phyloP scores from a whole-genome alignment of 2,888 invertebrate genomes.

The Synergus umbraculus region DNA sequence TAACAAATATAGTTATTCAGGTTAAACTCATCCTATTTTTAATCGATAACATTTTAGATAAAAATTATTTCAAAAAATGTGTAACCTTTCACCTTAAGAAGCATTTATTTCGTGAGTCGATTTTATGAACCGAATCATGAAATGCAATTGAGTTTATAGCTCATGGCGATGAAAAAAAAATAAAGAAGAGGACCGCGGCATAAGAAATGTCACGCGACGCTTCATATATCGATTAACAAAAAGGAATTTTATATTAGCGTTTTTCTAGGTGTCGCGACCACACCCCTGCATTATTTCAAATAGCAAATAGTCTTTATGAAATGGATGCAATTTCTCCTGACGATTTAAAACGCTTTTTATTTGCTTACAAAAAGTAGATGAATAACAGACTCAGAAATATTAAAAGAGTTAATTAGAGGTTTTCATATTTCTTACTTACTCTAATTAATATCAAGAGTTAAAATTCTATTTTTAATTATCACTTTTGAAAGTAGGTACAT shows the following conservation, averaged over 20 bases:
- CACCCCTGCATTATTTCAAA: slow-evolving; percentile 11
- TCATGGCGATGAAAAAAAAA: background rate
- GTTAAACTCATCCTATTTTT: too few species aligned
- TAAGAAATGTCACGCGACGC: background rate
- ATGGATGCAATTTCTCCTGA: background rate
- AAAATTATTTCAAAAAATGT: too few species aligned
- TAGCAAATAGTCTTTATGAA: background rate
- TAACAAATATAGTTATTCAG: too few species aligned
- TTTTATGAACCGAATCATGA: background rate
- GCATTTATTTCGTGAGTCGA: background rate
- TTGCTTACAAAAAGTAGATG: background rate
- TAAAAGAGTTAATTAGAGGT: too few species aligned
- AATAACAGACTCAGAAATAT: background rate
- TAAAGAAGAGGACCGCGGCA: background rate
- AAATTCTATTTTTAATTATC: too few species aligned
- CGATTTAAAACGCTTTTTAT: background rate
- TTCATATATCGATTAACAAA: slow-evolving; percentile 13
- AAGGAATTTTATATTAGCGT: background rate
- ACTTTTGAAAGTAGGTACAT: too few species aligned
- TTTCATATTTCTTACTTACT: too few species aligned
- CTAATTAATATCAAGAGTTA: too few species aligned
- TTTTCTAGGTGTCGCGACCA: slow-evolving; percentile 19
- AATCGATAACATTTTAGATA: too few species aligned
- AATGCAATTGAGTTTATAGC: background rate
- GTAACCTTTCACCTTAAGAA: too few species aligned